Conservation (phyloP, 2,113 vertebrate genomes). For the Gorsachius goisagi region DNA sequence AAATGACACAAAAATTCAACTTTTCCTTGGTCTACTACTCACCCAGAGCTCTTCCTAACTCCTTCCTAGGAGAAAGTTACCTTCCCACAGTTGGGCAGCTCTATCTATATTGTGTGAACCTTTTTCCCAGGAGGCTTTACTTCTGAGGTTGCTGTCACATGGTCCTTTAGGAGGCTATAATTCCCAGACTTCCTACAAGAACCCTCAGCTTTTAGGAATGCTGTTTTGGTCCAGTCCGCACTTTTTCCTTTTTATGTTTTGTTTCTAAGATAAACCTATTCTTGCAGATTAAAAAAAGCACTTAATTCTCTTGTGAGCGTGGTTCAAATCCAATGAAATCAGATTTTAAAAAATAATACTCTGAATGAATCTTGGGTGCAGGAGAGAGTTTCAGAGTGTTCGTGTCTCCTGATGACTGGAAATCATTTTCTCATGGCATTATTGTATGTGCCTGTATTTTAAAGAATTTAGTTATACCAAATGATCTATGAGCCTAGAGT, state of each 20-base stretch:
- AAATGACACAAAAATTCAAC: neutral
- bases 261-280: neutral
- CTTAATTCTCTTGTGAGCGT: neutral
- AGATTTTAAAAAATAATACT: neutral
- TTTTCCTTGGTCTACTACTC: neutral
- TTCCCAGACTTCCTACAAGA: neutral
- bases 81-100: neutral
- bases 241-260: neutral
- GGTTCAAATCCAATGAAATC: neutral
- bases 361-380: neutral
- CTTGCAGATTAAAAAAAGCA: neutral
- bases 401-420: neutral
- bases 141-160: neutral
- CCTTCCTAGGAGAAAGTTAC: neutral
- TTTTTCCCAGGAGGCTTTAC: neutral
- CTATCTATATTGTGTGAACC: neutral
- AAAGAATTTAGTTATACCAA: neutral
- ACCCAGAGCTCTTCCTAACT: neutral
- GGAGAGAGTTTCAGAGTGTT: neutral
- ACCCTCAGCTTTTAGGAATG: neutral
- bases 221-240: neutral
- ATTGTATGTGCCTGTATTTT: neutral
- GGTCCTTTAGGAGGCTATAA: neutral
- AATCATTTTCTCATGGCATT: neutral
- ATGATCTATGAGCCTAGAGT: neutral